Evolutionary conservation across 2,797 vertebrate species (phyloP).

Genomic region (Champsocephalus gunnari): DNA sequence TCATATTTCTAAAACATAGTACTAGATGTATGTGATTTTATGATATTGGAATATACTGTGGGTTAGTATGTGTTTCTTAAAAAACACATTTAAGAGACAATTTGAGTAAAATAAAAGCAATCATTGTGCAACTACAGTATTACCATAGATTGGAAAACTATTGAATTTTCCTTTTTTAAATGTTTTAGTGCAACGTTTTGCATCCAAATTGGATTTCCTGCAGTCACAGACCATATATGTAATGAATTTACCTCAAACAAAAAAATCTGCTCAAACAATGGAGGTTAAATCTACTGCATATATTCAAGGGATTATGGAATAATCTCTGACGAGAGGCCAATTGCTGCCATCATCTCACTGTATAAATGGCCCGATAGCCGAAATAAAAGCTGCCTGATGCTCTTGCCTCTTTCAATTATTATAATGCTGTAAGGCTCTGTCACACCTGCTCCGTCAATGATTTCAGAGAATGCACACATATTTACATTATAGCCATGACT

Average conservation of each 20-base stretch:
- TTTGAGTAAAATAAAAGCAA: background rate
- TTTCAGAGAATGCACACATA: conserved; percentile 1
- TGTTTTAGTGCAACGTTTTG: too few relatives aligned
- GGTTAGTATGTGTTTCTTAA: background rate
- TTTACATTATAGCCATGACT: conserved; percentile 3
- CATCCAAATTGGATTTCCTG: background rate
- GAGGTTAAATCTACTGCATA: background rate
- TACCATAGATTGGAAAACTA: background rate
- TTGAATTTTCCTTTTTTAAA: background rate
- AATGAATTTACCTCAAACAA: background rate
- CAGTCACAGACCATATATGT: background rate
- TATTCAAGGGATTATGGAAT: background rate
- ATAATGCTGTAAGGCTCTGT: background rate
- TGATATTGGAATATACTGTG: background rate
- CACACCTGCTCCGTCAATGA: conserved; percentile 9
- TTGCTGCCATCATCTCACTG: background rate
- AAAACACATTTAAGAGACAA: background rate
- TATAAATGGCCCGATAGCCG: background rate
- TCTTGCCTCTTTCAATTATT: background rate
- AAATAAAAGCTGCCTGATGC: background rate
- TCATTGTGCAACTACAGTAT: background rate
- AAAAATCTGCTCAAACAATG: background rate
- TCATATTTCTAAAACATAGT: background rate
- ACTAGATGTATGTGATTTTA: background rate
- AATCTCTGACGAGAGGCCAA: background rate